Percentiles rank a stretch among this genome's conserved stretches.
Conservation (phyloP, 2,888 invertebrate genomes). For the Synanthedon vespiformis region DNA sequence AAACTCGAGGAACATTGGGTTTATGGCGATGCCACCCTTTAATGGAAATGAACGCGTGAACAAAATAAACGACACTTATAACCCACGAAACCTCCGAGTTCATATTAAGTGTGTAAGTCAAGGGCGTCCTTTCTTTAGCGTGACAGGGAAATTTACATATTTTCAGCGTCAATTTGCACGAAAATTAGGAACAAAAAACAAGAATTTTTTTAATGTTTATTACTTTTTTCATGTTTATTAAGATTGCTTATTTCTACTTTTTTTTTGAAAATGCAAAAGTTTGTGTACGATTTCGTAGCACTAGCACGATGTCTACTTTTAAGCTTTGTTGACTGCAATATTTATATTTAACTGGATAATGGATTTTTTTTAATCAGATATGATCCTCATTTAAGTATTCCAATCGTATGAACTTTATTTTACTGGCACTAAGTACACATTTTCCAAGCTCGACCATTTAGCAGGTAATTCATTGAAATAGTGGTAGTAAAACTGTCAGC, state of each 20-base stretch:
- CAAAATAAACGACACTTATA: constrained; percentile 14
- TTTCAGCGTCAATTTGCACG: constrained; percentile 16
- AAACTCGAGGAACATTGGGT: background rate
- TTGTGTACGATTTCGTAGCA: no score
- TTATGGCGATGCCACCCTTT: constrained; percentile 7
- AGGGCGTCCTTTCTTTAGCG: constrained; percentile 1
- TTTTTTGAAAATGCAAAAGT: no score
- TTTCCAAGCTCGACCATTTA: background rate
- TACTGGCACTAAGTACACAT: background rate
- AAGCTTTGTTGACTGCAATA: no score
- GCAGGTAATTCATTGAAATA: background rate
- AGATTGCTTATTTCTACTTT: no score
- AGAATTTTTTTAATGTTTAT: background rate
- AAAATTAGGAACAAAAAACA: constrained; percentile 10
- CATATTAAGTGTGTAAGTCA: constrained; percentile 9
- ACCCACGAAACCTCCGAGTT: background rate
- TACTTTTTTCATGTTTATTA: background rate
- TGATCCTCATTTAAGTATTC: no score
- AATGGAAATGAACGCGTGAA: constrained; percentile 22
- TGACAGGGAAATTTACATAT: constrained; percentile 13
- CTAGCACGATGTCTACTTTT: no score
- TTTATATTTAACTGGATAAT: no score
- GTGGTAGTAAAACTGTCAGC: background rate
- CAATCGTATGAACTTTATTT: no score
- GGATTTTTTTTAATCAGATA: no score